Percentiles rank a stretch among this genome's conserved stretches.
Evolutionary conservation across 92 coral and sea anemone species (phyloP).

Genomic region (Epizoanthus scotinus): DNA sequence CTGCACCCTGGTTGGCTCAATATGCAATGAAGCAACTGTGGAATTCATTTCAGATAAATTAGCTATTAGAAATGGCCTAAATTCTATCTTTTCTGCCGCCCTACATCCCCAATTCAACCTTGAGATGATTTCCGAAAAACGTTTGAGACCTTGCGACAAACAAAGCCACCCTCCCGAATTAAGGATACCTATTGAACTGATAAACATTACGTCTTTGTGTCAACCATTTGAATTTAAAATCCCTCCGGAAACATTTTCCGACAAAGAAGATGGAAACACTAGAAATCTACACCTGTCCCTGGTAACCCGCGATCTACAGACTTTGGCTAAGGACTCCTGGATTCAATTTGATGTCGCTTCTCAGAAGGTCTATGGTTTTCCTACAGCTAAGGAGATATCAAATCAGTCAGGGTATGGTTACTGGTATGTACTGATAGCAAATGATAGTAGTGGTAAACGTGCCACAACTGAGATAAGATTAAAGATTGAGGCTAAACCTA

Average conservation of each 20-base stretch:
- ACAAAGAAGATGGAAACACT: constrained; percentile 74
- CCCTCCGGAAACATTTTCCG: constrained; percentile 61
- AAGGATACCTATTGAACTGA: constrained; percentile 31
- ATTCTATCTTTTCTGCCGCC: constrained; percentile 63
- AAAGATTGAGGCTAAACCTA: constrained; percentile 9
- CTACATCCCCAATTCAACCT: constrained; percentile 64
- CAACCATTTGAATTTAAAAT: constrained; percentile 46
- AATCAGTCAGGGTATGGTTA: constrained; percentile 29
- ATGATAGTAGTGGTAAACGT: constrained; percentile 41
- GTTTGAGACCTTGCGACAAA: constrained; percentile 62
- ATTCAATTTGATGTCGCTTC: constrained; percentile 23
- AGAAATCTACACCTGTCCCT: constrained; percentile 54
- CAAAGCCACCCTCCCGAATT: constrained; percentile 56
- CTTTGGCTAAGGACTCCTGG: constrained; percentile 41
- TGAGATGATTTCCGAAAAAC: constrained; percentile 51
- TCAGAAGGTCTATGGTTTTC: constrained; percentile 43
- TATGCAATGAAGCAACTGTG: constrained; percentile 29
- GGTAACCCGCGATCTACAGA: constrained; percentile 35
- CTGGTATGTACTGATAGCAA: constrained; percentile 35
- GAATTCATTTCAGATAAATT: constrained; percentile 8
- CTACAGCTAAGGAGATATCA: constrained; percentile 3
- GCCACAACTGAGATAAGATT: constrained; percentile 14
- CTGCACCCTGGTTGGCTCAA: constrained; percentile 44
- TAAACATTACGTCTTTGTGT: constrained; percentile 51
- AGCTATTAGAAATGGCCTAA: constrained; percentile 17